Percentiles rank a stretch among this genome's conserved stretches.
phyloP scores from a whole-genome alignment of 2,113 vertebrate genomes.

The Haemorhous mexicanus region DNA sequence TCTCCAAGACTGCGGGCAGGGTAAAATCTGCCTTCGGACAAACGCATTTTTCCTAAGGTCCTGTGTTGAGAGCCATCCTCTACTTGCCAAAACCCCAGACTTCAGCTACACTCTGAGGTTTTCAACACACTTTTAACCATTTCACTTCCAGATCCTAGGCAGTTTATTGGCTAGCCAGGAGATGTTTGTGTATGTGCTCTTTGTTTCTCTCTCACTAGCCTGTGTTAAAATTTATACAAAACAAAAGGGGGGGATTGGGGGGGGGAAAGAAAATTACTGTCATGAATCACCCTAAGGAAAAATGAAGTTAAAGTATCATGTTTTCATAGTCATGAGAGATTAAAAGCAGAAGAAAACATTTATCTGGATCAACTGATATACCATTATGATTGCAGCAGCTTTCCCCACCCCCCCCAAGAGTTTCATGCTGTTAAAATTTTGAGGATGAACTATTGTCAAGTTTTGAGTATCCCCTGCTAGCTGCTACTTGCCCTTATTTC shows the following conservation, averaged over 20 bases:
- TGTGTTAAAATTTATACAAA: neutral
- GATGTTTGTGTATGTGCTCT: neutral
- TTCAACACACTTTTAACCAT: neutral
- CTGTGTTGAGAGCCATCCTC: neutral
- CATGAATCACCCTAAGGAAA: neutral
- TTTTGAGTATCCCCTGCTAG: neutral
- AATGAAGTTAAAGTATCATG: neutral
- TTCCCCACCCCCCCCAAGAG: neutral
- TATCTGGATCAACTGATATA: neutral
- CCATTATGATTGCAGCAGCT: neutral
- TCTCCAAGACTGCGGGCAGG: neutral
- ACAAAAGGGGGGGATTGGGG: rapidly evolving
- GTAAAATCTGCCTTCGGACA: neutral
- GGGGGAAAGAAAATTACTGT: neutral
- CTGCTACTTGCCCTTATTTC: neutral
- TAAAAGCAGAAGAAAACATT: slow-evolving; percentile 10
- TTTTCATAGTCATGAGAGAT: neutral
- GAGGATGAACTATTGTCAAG: neutral
- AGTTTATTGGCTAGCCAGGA: neutral
- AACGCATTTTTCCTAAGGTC: neutral
- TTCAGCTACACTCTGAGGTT: neutral
- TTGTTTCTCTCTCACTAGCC: neutral
- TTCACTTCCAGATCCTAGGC: neutral
- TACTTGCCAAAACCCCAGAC: neutral
- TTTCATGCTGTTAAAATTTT: neutral